A percentile compares a stretch with the other conserved stretches of the same genome.
phyloP scores from a whole-genome alignment of 2,888 invertebrate genomes.

The Slavum lentiscoides region DNA sequence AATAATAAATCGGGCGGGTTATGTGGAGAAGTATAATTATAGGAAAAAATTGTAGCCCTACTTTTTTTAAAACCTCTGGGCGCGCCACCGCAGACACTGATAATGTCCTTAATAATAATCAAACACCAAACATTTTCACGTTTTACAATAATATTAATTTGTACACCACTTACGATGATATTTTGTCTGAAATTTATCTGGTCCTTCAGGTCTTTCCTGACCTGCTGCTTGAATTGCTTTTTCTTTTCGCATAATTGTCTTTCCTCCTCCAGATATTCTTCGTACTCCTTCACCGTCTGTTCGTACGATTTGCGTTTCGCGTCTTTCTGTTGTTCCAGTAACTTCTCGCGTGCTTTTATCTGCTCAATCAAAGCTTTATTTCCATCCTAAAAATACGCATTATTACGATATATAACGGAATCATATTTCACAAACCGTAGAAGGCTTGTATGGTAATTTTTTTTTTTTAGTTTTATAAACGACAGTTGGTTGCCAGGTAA shows the following conservation, averaged over 20 bases:
- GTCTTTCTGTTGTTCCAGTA: slow-evolving; percentile 10
- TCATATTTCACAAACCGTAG: no score
- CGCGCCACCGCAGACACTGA: no score
- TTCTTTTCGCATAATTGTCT: slow-evolving; percentile 2
- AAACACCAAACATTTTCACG: not conserved
- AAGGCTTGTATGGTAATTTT: no score
- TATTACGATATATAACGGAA: no score
- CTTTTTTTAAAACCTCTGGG: no score
- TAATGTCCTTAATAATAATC: not conserved
- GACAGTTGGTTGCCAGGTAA: not conserved
- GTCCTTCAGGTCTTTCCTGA: not conserved
- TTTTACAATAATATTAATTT: not conserved
- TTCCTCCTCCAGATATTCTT: slow-evolving; percentile 16
- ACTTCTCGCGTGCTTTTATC: not conserved
- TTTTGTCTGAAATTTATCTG: not conserved
- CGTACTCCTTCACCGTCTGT: not conserved
- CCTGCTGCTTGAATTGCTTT: slow-evolving; percentile 10
- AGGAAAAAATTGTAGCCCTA: no score
- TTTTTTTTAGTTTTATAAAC: not conserved
- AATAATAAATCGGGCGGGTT: no score
- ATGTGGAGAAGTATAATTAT: no score
- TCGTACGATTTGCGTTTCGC: not conserved
- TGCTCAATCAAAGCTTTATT: slow-evolving; percentile 18
- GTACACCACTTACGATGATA: slow-evolving; percentile 23
- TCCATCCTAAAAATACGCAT: not conserved